Evolutionary conservation across 2,797 vertebrate genomes (phyloP).

Genomic region (Diplodus sargus): DNA sequence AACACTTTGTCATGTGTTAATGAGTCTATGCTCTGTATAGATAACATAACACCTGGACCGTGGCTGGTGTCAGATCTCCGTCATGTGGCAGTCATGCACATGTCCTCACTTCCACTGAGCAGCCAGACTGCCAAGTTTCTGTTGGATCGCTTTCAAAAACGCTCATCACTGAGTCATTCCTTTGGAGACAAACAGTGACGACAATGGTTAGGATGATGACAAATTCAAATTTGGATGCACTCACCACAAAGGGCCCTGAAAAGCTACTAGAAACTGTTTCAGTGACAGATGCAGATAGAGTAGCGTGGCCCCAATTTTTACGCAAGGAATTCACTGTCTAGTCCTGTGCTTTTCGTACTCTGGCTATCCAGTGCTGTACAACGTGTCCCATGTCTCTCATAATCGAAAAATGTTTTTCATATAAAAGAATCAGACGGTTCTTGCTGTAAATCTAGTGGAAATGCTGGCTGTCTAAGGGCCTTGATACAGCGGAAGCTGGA

Average conservation of each 20-base stretch:
- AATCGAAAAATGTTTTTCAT: constrained; percentile 52
- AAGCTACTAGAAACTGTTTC: constrained; percentile 4
- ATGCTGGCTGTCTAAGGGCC: constrained; percentile 47
- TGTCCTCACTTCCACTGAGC: constrained; percentile 27
- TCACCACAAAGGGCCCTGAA: constrained; percentile 12
- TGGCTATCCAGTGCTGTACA: constrained; percentile 7
- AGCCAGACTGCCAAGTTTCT: constrained; percentile 52
- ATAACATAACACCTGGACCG: constrained; percentile 52
- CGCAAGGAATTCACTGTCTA: not conserved
- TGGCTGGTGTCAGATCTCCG: constrained; percentile 28
- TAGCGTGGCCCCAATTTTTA: not conserved
- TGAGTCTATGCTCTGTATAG: constrained; percentile 11
- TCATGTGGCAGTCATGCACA: constrained; percentile 42
- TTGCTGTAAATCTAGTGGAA: constrained; percentile 53
- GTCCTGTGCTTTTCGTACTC: not conserved
- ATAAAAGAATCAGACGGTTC: constrained; percentile 43
- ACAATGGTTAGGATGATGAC: constrained; percentile 31
- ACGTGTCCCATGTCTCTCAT: constrained; percentile 15
- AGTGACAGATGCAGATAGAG: not conserved
- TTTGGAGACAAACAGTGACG: constrained; percentile 47
- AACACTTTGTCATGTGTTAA: constrained; percentile 16
- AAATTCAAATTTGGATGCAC: constrained; percentile 18
- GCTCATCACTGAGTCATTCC: constrained; percentile 58
- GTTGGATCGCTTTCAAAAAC: constrained; percentile 49
- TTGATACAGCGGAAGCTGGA: constrained; percentile 55